Conservation (phyloP, 2,797 vertebrate genomes). For the Leontopithecus rosalia region DNA sequence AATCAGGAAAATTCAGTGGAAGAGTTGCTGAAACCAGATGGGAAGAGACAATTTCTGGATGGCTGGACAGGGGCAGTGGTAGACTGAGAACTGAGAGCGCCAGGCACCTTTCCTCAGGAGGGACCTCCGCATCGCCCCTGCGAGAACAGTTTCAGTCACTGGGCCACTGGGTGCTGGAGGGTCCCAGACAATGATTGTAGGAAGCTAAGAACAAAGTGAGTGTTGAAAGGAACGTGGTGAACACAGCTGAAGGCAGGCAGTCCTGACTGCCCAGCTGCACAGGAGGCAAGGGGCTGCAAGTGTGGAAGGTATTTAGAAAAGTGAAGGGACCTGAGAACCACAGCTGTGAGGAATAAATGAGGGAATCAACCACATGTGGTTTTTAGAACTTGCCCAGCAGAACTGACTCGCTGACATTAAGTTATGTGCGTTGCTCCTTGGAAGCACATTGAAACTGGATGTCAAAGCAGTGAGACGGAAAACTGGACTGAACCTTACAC, state of each 20-base stretch:
- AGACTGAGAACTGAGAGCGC: neutral
- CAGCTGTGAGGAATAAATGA: neutral
- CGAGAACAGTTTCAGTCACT: neutral
- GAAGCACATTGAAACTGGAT: neutral
- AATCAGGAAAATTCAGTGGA: neutral
- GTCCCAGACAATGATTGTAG: neutral
- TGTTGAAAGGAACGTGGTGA: neutral
- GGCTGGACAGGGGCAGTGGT: no score
- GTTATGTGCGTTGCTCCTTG: neutral
- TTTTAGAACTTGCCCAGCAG: neutral
- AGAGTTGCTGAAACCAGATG: neutral
- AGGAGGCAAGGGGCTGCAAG: neutral
- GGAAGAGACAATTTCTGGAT: neutral
- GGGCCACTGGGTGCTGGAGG: no score
- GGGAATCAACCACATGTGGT: neutral
- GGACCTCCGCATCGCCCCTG: rapidly evolving
- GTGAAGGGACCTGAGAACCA: neutral
- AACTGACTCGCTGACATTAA: neutral
- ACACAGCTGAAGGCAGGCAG: neutral
- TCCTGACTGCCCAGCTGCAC: neutral
- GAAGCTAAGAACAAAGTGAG: neutral
- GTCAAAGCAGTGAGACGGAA: neutral
- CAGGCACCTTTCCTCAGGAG: neutral
- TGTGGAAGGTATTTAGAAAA: neutral
- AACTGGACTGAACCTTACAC: neutral